phyloP scores from a whole-genome alignment of 2,888 invertebrate species.

The Hirtodrosophila duncani region DNA sequence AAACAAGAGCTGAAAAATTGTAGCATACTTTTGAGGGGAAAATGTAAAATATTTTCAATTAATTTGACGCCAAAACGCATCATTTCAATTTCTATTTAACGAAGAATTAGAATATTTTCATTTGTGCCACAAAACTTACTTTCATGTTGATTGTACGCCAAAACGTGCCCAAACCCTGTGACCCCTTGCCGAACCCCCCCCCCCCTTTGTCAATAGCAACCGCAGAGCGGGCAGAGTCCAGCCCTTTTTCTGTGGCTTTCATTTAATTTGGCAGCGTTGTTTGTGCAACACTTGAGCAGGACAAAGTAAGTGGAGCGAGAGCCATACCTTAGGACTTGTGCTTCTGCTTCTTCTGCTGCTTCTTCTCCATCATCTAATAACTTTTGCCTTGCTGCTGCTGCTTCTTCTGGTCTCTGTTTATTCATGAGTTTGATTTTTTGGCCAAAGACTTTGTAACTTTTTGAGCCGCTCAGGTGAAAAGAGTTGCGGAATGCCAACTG shows the following conservation, averaged over 20 bases:
- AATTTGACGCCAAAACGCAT: constrained; percentile 47
- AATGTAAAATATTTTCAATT: constrained; percentile 68
- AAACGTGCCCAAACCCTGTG: constrained; percentile 20
- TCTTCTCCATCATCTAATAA: constrained; percentile 73
- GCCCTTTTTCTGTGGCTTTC: constrained; percentile 48
- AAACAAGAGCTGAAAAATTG: constrained; percentile 9
- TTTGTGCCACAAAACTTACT: constrained; percentile 40
- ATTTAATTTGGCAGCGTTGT: constrained; percentile 59
- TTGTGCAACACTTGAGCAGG: constrained; percentile 59
- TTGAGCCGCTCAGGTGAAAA: constrained; percentile 45
- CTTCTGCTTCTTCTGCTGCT: too few species aligned
- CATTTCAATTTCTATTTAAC: constrained; percentile 45
- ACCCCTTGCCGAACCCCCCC: background rate
- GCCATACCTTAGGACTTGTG: background rate
- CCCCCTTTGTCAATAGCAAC: background rate
- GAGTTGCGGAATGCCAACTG: background rate
- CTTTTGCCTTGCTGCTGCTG: constrained; percentile 61
- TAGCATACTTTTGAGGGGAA: constrained; percentile 41
- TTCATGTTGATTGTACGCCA: constrained; percentile 42
- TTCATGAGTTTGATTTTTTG: constrained; percentile 71
- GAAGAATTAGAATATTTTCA: constrained; percentile 57
- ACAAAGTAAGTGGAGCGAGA: background rate
- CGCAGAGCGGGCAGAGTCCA: constrained; percentile 18
- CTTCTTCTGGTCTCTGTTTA: constrained; percentile 65
- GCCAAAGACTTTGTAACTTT: constrained; percentile 50